Evolutionary conservation across 2,113 vertebrate species (phyloP).

Genomic region (Rhinoptilus africanus): DNA sequence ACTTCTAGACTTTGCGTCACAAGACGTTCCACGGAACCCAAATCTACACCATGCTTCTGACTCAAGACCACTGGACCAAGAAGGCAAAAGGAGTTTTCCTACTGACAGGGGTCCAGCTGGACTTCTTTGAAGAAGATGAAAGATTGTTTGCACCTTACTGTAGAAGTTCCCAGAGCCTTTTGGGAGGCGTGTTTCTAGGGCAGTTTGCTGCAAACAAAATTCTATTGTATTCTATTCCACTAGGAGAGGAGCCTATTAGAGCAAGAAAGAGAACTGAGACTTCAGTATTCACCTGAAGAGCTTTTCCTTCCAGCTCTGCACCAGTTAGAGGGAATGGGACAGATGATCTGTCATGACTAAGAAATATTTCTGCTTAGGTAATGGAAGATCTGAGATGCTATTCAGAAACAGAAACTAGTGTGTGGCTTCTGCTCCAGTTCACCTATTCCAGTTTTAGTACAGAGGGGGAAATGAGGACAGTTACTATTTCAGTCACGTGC

Average conservation of each 20-base stretch:
- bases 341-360: background rate
- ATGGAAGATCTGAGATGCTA: background rate
- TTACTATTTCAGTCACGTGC: background rate
- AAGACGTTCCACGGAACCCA: background rate
- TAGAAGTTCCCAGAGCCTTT: background rate
- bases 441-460: background rate
- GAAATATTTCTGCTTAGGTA: background rate
- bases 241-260: background rate
- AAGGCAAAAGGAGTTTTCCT: background rate
- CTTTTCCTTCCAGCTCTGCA: background rate
- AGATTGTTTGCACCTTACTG: background rate
- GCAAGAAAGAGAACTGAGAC: background rate
- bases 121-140: background rate
- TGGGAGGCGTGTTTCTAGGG: background rate
- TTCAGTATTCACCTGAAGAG: background rate
- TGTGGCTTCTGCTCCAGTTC: background rate
- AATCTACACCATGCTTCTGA: background rate
- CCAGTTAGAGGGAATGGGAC: background rate
- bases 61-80: background rate
- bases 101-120: background rate
- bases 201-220: background rate
- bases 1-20: too few relatives aligned
- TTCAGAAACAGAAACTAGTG: background rate
- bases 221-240: background rate
- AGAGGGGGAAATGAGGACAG: background rate